phyloP scores from a whole-genome alignment of 2,797 vertebrate species.

The Rhadinocentrus ornatus region DNA sequence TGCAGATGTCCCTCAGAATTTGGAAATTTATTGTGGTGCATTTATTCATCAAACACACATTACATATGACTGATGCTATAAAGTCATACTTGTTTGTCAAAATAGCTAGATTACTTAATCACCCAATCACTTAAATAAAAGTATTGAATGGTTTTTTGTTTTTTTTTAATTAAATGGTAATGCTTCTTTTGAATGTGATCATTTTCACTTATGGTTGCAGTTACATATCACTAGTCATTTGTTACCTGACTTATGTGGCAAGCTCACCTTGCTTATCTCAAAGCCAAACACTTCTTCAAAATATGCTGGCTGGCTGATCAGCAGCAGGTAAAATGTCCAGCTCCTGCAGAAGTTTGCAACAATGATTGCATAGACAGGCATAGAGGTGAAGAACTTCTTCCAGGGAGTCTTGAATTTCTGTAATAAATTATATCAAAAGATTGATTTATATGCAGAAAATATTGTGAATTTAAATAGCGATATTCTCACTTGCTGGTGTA shows the following conservation, averaged over 20 bases:
- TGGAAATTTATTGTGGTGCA: background rate
- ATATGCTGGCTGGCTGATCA: slow-evolving; percentile 94
- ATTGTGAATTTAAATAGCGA: background rate
- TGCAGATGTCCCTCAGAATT: background rate
- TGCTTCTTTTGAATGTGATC: too few species aligned
- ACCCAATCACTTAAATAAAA: too few species aligned
- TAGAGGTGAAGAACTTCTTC: slow-evolving; percentile 92
- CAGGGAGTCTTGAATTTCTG: slow-evolving; percentile 94
- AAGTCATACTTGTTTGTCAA: too few species aligned
- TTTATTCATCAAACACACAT: too few species aligned
- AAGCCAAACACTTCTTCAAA: slow-evolving; percentile 95
- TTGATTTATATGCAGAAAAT: background rate
- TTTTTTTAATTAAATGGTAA: too few species aligned
- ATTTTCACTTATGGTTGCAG: too few species aligned
- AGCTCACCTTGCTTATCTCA: slow-evolving; percentile 91
- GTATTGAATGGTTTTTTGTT: too few species aligned
- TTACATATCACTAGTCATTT: background rate
- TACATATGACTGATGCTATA: too few species aligned
- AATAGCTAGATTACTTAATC: too few species aligned
- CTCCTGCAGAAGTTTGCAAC: slow-evolving; percentile 96
- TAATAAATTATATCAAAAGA: slow-evolving; percentile 7
- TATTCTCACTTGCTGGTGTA: background rate
- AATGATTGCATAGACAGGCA: slow-evolving; percentile 96
- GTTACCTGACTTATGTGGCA: background rate
- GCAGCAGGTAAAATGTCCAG: slow-evolving; percentile 94